Conservation (phyloP, 2,888 invertebrate species). For the Entomobrya proxima region DNA sequence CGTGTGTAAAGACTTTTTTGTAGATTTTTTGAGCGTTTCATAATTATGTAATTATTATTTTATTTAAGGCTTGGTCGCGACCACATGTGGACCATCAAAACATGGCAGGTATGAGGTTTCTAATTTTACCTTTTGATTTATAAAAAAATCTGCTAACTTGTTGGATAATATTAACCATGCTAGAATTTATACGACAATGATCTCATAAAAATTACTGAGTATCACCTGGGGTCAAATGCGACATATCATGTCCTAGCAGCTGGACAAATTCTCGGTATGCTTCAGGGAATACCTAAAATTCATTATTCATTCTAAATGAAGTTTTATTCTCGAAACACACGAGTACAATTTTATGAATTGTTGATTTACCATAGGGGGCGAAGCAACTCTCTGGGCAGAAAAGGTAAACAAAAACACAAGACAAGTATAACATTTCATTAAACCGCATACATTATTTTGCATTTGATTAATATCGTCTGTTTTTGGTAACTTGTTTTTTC, state of each 20-base stretch:
- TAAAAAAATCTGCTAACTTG: constrained; percentile 81
- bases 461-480: background rate
- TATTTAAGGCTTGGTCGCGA: constrained; percentile 72
- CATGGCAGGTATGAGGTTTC: constrained; percentile 79
- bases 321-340: background rate
- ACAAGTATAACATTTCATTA: background rate
- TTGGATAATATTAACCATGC: constrained; percentile 82
- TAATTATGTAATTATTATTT: background rate
- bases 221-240: constrained; percentile 72
- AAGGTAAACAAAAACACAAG: constrained; percentile 80
- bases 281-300: background rate
- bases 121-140: background rate
- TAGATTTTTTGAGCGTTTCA: too few relatives aligned
- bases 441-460: background rate
- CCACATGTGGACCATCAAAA: constrained; percentile 74
- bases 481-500: background rate
- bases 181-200: constrained; percentile 80
- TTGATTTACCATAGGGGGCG: constrained; percentile 76
- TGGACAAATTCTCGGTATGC: constrained; percentile 78
- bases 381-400: constrained; percentile 91
- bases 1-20: too few relatives aligned
- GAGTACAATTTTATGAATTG: background rate
- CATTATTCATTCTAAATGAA: background rate
- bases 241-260: constrained; percentile 71
- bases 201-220: constrained; percentile 74